Percentiles rank a stretch among this genome's conserved stretches.
These are phyloP conservation scores for Centrocercus urophasianus DNA, from an alignment of 2,113 vertebrate genomes.

Conservation along the genomic window DNA sequence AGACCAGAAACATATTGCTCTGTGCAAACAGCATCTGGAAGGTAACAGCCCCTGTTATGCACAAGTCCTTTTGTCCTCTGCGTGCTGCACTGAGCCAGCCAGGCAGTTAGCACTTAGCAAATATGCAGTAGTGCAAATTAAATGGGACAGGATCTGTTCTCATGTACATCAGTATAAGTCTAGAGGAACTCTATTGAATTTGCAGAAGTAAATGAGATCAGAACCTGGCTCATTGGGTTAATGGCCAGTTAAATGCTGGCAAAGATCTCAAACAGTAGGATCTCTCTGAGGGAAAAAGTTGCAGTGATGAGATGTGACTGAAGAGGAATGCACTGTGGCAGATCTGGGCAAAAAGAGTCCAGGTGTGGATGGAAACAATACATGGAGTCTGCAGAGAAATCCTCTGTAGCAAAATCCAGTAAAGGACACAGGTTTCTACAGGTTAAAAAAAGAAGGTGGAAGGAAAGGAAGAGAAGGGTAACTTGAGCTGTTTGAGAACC, in stretches of 20 bases:
- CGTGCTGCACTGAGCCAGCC: background rate
- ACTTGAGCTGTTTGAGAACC: background rate
- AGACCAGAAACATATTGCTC: fast-evolving
- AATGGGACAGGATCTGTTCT: background rate
- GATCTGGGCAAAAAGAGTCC: background rate
- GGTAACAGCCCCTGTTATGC: background rate
- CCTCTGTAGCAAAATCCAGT: background rate
- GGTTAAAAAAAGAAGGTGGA: fast-evolving
- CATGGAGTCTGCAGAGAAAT: background rate
- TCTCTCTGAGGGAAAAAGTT: background rate
- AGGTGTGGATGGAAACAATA: background rate
- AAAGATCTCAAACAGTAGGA: background rate
- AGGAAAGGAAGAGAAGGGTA: background rate
- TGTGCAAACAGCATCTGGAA: background rate
- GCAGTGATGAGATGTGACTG: background rate
- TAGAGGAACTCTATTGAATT: background rate
- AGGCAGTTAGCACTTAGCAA: constrained; percentile 11
- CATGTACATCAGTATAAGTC: background rate
- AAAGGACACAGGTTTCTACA: background rate
- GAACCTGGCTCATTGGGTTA: background rate
- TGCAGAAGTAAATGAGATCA: background rate
- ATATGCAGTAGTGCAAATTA: background rate
- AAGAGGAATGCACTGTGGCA: background rate
- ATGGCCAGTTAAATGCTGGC: background rate
- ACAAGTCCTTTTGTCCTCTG: background rate